These are phyloP conservation scores for Pongo pygmaeus DNA, from an alignment of 2,113 vertebrate genomes.

Conservation along the genomic window DNA sequence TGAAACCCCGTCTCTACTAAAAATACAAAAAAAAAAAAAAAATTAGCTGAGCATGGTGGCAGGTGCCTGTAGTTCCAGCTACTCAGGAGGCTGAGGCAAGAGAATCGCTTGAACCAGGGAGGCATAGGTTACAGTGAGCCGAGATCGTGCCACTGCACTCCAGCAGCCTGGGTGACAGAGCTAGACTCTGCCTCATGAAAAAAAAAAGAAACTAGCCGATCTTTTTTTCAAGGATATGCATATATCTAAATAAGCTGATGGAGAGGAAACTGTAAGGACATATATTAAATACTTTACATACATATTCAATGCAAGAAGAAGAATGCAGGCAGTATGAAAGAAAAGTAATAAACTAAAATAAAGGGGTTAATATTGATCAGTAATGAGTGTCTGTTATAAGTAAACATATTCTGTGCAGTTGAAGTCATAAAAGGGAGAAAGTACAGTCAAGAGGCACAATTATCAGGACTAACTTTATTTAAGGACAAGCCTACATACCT, in stretches of 20 bases:
- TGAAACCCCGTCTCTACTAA: no score
- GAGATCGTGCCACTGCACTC: no score
- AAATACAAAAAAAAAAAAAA: no score
- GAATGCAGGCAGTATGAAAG: not conserved
- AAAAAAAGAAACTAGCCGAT: not conserved
- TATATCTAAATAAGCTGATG: not conserved
- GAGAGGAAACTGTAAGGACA: no score
- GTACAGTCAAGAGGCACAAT: not conserved
- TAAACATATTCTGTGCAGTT: not conserved
- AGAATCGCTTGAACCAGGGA: no score
- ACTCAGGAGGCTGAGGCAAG: no score
- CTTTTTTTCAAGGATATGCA: not conserved
- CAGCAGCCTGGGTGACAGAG: no score
- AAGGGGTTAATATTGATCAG: not conserved
- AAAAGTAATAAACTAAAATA: not conserved
- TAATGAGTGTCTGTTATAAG: not conserved
- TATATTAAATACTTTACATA: not conserved
- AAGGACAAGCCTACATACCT: not conserved
- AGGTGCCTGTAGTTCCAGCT: no score
- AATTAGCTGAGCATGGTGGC: no score
- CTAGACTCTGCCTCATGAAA: no score
- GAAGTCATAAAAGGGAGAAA: not conserved
- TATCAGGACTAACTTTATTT: not conserved
- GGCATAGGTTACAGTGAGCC: no score
- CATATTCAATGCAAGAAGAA: not conserved